Percentiles rank a stretch among this genome's conserved stretches.
phyloP scores from a whole-genome alignment of 2,888 invertebrate species.

The Netelia melanura region DNA sequence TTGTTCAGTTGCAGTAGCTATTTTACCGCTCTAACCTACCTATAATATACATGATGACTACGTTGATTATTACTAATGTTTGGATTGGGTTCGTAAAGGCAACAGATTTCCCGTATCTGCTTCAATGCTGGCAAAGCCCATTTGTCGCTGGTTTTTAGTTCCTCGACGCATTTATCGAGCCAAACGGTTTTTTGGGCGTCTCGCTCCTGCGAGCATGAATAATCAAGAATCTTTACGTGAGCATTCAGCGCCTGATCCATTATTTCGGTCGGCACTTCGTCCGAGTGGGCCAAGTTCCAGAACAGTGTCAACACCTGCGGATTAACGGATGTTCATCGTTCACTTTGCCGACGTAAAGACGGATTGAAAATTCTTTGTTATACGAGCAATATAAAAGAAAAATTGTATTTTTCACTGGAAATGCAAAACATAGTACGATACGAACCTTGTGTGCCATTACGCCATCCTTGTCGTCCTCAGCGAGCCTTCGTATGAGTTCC shows the following conservation, averaged over 20 bases:
- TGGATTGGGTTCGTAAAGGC: constrained; percentile 95
- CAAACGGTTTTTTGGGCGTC: constrained; percentile 98
- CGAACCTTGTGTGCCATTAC: constrained; percentile 98
- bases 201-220: constrained; percentile 98
- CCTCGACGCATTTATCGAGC: constrained; percentile 98
- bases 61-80: constrained; percentile 87
- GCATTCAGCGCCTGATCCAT: constrained; percentile 98
- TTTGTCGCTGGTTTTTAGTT: constrained; percentile 93
- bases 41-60: constrained; percentile 87
- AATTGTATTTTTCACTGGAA: neutral
- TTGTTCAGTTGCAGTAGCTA: neutral
- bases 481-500: constrained; percentile 96
- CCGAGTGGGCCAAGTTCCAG: constrained; percentile 98
- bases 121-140: constrained; percentile 98
- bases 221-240: constrained; percentile 98
- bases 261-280: constrained; percentile 98
- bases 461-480: constrained; percentile 99
- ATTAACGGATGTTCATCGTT: constrained; percentile 20
- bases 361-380: constrained; percentile 30
- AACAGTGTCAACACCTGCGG: constrained; percentile 93
- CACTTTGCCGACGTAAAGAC: constrained; percentile 1
- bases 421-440: constrained; percentile 29
- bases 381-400: neutral
- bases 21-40: constrained; percentile 80
- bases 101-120: constrained; percentile 97